Evolutionary conservation across 2,888 invertebrate genomes (phyloP), one percentile per base, ranked within the genome.

Genomic region (Entomobrya proxima): DNA sequence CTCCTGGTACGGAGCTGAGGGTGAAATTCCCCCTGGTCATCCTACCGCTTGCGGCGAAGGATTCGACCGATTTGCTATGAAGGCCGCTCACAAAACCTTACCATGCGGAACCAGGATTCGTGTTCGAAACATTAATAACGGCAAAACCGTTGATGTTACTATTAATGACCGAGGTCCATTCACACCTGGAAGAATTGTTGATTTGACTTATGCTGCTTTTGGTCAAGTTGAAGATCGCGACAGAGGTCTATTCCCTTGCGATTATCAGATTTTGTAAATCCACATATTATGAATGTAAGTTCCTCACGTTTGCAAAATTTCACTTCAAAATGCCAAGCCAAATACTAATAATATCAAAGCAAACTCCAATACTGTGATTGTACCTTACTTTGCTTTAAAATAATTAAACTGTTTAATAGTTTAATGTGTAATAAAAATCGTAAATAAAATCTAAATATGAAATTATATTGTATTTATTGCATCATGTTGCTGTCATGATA

Each of bases 1-100:
- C 24, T 85, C 85, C 3, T 88, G 86, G 85, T 89, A 88, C 30
- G 89, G 89, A 1, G 89, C 87, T 9, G 88, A 87, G 58, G 89
- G 88, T 9, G 89, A 89, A 81, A 89, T 89, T 76, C 89, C 89
- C 6, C 86, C 76, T 37, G 89, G 88, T 27, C 84, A 83, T 80
- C 86, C 87, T 0, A 88, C 88, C 32, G 87, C 88, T n/a, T 88
- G 87, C 44, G 82, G 64, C 5, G 84, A 87, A 44, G 72, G 69
- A 5, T 89, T 89, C 55, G 87, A 88, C 24, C 80, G 88, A 1
- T 80, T 81, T 32, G 79, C 75, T 47, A 81, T 27, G 87, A 86
- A 72, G 30, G 81, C 81, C 32, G 81, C 81, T 6, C 81, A 82
- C 24, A 82, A 82, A 44, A 61, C 44, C 0, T 64, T 89, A 18